phyloP scores from a whole-genome alignment of 2,797 vertebrate genomes.

The Chelidonichthys spinosus region DNA sequence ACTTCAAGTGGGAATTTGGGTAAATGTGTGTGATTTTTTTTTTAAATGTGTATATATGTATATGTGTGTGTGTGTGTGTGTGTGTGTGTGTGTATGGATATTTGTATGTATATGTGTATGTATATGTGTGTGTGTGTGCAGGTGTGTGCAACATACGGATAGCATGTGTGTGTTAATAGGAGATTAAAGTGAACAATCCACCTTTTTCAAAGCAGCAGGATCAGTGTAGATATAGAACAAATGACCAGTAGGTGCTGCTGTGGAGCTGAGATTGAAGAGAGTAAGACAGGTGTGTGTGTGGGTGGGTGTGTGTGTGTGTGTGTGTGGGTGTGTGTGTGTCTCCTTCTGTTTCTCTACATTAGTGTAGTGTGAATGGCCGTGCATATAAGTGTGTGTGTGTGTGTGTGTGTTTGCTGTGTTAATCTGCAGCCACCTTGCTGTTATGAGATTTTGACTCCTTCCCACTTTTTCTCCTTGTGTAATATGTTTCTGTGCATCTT shows the following conservation, averaged over 20 bases:
- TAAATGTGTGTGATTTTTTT: neutral
- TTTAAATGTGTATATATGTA: neutral
- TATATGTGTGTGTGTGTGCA: neutral
- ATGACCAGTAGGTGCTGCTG: conserved; percentile 77
- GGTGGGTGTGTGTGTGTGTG: neutral
- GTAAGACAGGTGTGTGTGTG: neutral
- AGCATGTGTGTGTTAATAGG: conserved; percentile 25
- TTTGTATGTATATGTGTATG: neutral
- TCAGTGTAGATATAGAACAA: conserved; percentile 1
- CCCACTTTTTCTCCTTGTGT: conserved; percentile 6
- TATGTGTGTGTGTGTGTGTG: neutral
- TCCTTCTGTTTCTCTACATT: conserved; percentile 16
- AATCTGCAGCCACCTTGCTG: conserved; percentile 48
- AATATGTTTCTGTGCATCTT: neutral
- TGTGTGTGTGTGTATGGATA: neutral
- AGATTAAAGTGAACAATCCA: conserved; percentile 1
- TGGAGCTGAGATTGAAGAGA: conserved; percentile 53
- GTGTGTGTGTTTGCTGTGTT: conserved; percentile 48
- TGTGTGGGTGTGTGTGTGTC: conserved; percentile 6
- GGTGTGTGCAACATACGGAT: neutral
- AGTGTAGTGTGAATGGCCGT: conserved; percentile 41
- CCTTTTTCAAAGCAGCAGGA: conserved; percentile 10
- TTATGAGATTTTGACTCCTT: conserved; percentile 27
- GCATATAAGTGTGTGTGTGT: conserved; percentile 48
- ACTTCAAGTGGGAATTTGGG: neutral